Evolutionary conservation across 2,113 vertebrate species (phyloP).

Genomic region (Periophthalmodon schlosseri): DNA sequence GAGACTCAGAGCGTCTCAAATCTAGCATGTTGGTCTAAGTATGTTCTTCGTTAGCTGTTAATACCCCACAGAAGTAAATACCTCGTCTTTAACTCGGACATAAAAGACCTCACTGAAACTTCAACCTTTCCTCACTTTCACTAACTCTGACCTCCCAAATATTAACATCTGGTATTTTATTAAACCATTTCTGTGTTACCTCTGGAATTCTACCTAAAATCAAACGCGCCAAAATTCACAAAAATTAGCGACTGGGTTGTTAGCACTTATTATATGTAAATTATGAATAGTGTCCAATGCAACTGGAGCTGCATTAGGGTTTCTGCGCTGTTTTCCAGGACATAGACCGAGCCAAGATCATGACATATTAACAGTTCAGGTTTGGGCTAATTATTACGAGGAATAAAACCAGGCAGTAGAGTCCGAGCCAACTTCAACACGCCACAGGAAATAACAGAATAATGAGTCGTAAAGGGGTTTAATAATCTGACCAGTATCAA

Average conservation of each 20-base stretch:
- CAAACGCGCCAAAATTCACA: not conserved
- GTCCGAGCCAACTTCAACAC: not conserved
- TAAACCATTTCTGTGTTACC: slow-evolving; percentile 5
- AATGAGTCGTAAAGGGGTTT: slow-evolving; percentile 41
- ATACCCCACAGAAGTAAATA: too few species aligned
- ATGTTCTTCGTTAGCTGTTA: too few species aligned
- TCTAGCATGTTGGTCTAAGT: too few species aligned
- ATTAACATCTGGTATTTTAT: slow-evolving; percentile 13
- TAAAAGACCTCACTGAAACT: not conserved
- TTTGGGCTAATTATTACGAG: slow-evolving; percentile 39
- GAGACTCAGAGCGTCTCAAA: too few species aligned
- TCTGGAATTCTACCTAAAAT: not conserved
- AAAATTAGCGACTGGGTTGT: slow-evolving; percentile 2
- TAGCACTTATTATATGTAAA: slow-evolving; percentile 8
- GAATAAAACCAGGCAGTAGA: slow-evolving; percentile 26
- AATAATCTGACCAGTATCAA: slow-evolving; percentile 22
- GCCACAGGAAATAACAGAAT: slow-evolving; percentile 34
- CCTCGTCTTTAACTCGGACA: not conserved
- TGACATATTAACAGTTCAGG: slow-evolving; percentile 23
- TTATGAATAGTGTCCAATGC: slow-evolving; percentile 1
- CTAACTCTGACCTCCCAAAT: not conserved
- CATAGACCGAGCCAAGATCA: slow-evolving; percentile 7
- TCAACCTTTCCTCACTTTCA: not conserved
- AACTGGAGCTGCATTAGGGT: not conserved
- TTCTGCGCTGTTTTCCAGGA: slow-evolving; percentile 12